These are phyloP conservation scores for Delia radicum DNA, from an alignment of 1,140 invertebrate genomes.

Conservation along the genomic window DNA sequence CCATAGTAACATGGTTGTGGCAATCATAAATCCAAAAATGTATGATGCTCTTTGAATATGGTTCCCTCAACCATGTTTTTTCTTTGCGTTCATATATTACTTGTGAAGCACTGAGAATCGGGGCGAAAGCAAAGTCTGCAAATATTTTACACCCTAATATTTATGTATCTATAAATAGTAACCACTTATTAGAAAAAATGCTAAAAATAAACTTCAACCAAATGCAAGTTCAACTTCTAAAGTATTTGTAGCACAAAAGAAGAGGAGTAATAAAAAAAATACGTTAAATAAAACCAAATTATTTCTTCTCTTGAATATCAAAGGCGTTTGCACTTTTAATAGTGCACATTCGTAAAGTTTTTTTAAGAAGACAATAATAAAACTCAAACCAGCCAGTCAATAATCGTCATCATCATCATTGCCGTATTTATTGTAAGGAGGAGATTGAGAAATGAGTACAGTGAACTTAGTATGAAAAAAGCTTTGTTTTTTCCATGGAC, in stretches of 20 bases:
- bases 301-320: not conserved
- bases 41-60: too few species aligned
- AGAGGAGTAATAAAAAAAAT: not conserved
- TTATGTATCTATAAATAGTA: conserved; percentile 1
- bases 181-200: conserved; percentile 13
- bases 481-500: too few species aligned
- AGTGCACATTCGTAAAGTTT: not conserved
- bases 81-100: too few species aligned
- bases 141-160: too few species aligned
- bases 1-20: too few species aligned
- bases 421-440: not conserved
- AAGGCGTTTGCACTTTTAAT: not conserved
- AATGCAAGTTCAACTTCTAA: conserved; percentile 3
- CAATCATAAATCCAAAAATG: too few species aligned
- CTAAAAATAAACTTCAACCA: conserved; percentile 11
- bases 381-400: not conserved
- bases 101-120: too few species aligned
- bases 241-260: not conserved
- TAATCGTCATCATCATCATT: not conserved
- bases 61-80: too few species aligned
- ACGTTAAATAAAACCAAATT: not conserved
- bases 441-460: not conserved
- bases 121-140: too few species aligned
- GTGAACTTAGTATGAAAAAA: not conserved
- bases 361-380: not conserved